These are phyloP conservation scores for Calliphora vomitoria DNA, from an alignment of 2,888 invertebrate species.

Conservation along the genomic window DNA sequence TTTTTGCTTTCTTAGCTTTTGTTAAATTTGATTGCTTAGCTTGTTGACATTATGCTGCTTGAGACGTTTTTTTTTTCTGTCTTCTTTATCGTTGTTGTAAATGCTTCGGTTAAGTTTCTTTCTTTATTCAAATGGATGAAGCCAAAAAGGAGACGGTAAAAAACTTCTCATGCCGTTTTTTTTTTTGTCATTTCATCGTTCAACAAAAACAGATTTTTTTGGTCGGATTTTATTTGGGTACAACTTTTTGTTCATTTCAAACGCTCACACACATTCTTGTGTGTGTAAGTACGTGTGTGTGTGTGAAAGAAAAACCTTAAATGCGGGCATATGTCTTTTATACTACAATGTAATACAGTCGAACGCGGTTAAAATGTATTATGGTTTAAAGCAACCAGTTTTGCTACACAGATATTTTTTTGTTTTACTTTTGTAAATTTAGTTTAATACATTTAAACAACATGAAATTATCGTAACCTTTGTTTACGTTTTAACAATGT, in stretches of 20 bases:
- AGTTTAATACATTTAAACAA: too few relatives aligned
- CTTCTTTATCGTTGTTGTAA: constrained; percentile 25
- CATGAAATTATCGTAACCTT: too few relatives aligned
- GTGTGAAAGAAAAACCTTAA: neutral
- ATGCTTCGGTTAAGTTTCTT: constrained; percentile 36
- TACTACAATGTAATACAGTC: neutral
- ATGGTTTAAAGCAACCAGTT: too few relatives aligned
- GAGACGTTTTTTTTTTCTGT: constrained; percentile 62
- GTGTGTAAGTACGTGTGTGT: neutral
- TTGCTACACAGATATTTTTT: too few relatives aligned
- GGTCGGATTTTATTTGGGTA: neutral
- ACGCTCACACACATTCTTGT: neutral
- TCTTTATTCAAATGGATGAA: constrained; percentile 25
- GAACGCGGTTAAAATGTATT: too few relatives aligned
- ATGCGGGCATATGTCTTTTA: constrained; percentile 22
- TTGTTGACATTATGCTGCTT: constrained; percentile 72
- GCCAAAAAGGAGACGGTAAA: constrained; percentile 15
- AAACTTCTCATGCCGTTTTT: constrained; percentile 23
- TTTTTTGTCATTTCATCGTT: constrained; percentile 40
- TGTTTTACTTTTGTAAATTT: too few relatives aligned
- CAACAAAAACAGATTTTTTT: constrained; percentile 9
- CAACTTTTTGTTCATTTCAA: neutral
- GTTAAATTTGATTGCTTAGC: constrained; percentile 70
- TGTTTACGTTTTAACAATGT: too few relatives aligned
- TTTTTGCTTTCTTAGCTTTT: constrained; percentile 54